Base-by-base conservation (phyloP, 2,113 vertebrate genomes). In the Gymnocephalus cernua region DNA sequence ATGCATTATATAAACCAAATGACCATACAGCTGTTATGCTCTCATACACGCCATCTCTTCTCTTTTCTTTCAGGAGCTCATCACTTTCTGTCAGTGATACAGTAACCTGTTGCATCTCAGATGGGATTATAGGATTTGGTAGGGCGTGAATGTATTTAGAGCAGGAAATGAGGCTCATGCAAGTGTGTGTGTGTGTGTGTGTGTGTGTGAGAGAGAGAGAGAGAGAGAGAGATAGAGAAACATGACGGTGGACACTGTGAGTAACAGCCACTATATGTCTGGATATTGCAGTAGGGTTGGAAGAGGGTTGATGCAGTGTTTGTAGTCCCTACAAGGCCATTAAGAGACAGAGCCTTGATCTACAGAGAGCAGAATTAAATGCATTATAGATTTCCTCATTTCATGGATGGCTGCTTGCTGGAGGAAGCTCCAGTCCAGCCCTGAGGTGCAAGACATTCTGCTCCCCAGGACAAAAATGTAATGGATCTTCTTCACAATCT, bases 311-410 rank as follows among this genome's bases (percentile, higher is more conserved):
- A 77, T 86, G 67, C 76, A 84, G 53, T 72, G 77, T 84, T 84
- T 82, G 68, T 59, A 44, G 77, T 84, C 73, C 76, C 79, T 29
- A 25, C 7, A 19, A 67, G 57, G 61, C 68, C 67, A 80, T 29
- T 77, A 70, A 70, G 72, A 89, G 83, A 84, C 83, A 75, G 44
- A 68, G 63, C 48, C 63, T 77, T 86, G 82, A 91, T 91, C 88
- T 91, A 87, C 80, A 89, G 85, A 92, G 86, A 87, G 78, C 76
- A 88, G 82, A 91, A 92, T 88, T 90, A 92, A 92, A 89, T 88
- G 84, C 86, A 87, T 90, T 95, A 93, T 93, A 92, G 92, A 93
- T 95, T 95, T 93, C 91, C 85, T 93, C 89, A 93, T 94, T 93
- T 95, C 89, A 93, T 91, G 91, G 91, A 87, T 94, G 92, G 82